A percentile compares a stretch with the other conserved stretches of the same genome.
These are phyloP conservation scores for Heterodera carotae DNA, from an alignment of 1,140 invertebrate genomes.

Conservation along the genomic window DNA sequence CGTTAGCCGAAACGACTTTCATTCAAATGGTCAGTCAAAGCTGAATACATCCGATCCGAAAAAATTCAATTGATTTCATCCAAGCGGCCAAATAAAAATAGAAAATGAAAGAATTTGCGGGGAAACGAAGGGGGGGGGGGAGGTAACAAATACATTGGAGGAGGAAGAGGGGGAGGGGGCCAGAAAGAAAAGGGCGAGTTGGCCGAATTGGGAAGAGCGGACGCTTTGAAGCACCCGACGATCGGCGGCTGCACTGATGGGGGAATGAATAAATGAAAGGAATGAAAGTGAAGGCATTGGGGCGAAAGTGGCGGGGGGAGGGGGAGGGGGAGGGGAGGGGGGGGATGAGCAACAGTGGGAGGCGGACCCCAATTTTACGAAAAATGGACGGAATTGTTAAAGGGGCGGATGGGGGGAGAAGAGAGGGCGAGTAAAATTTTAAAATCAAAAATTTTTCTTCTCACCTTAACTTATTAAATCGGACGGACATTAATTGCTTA, in stretches of 20 bases:
- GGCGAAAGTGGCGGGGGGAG: no score
- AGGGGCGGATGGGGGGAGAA: no score
- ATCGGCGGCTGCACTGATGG: background rate
- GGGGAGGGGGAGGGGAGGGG: no score
- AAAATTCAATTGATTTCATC: background rate
- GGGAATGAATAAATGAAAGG: background rate
- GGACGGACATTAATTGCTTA: no score
- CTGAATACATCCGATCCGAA: background rate
- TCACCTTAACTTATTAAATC: no score
- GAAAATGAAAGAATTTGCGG: background rate
- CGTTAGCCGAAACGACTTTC: background rate
- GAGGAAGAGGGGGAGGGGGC: no score
- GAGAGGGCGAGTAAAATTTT: no score
- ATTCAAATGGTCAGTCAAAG: background rate
- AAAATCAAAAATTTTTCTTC: no score
- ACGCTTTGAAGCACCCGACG: background rate
- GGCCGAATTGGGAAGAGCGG: background rate
- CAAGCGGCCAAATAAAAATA: background rate
- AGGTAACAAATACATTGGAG: no score
- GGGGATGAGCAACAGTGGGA: no score
- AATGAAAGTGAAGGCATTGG: background rate
- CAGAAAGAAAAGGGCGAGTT: background rate
- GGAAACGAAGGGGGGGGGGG: background rate
- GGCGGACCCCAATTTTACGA: background rate
- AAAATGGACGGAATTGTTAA: background rate